Conservation (phyloP, 2,113 vertebrate genomes). For the Xenus cinereus region DNA sequence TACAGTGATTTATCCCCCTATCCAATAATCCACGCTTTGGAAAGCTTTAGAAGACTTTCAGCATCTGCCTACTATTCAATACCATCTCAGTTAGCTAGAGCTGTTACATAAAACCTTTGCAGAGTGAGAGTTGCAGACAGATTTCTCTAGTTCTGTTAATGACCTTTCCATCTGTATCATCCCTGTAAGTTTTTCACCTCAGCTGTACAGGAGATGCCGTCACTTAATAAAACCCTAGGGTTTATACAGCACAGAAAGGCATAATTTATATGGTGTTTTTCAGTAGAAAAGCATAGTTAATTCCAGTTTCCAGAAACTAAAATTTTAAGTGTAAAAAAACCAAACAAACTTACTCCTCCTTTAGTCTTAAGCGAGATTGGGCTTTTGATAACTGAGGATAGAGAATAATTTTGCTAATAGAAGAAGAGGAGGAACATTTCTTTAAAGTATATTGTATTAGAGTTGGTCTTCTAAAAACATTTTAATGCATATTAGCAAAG, state of each 20-base stretch:
- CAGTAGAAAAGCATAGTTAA: background rate
- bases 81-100: background rate
- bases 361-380: background rate
- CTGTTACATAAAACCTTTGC: constrained; percentile 38
- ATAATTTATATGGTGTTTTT: background rate
- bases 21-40: constrained; percentile 35
- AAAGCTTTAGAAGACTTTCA: constrained; percentile 36
- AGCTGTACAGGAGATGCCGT: background rate
- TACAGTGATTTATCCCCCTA: background rate
- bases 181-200: background rate
- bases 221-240: background rate
- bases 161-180: constrained; percentile 16
- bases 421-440: background rate
- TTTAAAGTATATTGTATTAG: background rate
- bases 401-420: background rate
- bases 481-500: background rate
- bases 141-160: constrained; percentile 17
- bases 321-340: background rate
- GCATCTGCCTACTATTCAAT: background rate
- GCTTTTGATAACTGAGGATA: background rate
- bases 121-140: constrained; percentile 17
- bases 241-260: background rate
- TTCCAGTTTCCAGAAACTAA: background rate
- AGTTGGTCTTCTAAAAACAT: background rate
- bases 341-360: background rate